Percentiles rank a stretch among this genome's conserved stretches.
phyloP scores from a whole-genome alignment of 2,797 vertebrate species.

The Pachyuromys duprasi region DNA sequence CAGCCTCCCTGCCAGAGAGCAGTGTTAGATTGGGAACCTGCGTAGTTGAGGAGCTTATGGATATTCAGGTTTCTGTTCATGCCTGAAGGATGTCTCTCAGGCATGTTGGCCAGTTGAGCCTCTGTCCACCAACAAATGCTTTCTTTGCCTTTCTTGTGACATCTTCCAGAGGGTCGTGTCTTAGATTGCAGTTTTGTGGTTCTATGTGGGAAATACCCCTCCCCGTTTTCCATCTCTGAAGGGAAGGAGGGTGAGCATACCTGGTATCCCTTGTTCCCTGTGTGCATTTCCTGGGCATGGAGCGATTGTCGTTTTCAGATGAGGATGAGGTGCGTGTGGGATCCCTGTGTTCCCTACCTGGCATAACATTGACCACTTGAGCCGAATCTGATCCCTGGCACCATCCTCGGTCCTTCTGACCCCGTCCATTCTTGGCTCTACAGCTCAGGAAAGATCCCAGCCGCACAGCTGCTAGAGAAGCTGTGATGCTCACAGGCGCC shows the following conservation, averaged over 20 bases:
- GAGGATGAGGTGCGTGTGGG: not conserved
- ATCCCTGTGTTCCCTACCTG: accelerated
- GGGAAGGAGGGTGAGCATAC: accelerated
- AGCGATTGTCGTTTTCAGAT: not conserved
- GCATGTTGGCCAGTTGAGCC: not conserved
- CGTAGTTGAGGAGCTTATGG: not conserved
- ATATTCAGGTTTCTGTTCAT: not conserved
- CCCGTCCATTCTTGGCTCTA: not conserved
- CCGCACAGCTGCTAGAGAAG: accelerated
- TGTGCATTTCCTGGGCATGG: not conserved
- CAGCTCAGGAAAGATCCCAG: accelerated
- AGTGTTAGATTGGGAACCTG: not conserved
- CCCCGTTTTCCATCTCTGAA: not conserved
- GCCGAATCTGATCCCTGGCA: not conserved
- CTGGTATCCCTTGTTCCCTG: accelerated
- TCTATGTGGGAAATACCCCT: not conserved
- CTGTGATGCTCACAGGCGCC: accelerated
- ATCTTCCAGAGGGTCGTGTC: not conserved
- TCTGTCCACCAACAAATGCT: accelerated
- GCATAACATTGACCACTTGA: not conserved
- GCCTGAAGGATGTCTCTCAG: not conserved
- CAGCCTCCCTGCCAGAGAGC: not conserved
- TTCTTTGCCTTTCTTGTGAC: not conserved
- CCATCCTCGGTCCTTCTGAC: not conserved
- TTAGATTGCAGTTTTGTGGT: not conserved